Evolutionary conservation across 1,140 invertebrate species (phyloP).

Genomic region (Lepidurus apus): DNA sequence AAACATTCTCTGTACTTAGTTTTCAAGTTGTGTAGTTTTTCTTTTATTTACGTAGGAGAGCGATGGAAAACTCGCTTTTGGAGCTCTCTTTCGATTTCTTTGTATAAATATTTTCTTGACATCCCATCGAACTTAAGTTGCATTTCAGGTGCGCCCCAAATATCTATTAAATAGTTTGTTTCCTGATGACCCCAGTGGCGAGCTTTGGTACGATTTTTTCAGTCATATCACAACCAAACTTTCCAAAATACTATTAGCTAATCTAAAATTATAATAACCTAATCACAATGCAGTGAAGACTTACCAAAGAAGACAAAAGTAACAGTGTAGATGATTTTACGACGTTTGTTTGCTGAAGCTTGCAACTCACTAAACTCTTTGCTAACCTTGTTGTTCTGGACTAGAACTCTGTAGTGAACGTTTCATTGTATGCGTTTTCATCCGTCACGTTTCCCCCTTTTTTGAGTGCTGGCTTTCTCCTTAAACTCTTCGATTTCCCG

Average conservation of each 20-base stretch:
- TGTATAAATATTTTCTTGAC: not conserved
- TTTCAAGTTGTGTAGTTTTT: not conserved
- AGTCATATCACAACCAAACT: not conserved
- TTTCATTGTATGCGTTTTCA: too few relatives aligned
- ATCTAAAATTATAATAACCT: not conserved
- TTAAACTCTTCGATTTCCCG: too few relatives aligned
- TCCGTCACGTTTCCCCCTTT: too few relatives aligned
- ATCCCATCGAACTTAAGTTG: slow-evolving; percentile 1
- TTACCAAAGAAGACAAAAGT: not conserved
- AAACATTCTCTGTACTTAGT: not conserved
- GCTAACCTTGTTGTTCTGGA: too few relatives aligned
- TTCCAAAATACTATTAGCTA: not conserved
- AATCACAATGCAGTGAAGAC: not conserved
- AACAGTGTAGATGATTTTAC: not conserved
- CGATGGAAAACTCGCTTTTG: not conserved
- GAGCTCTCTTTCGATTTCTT: not conserved
- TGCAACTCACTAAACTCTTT: too few relatives aligned
- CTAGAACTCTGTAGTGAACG: too few relatives aligned
- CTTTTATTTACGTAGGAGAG: not conserved
- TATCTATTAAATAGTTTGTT: too few relatives aligned
- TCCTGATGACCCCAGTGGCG: too few relatives aligned
- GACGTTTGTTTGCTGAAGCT: too few relatives aligned
- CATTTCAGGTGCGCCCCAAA: not conserved
- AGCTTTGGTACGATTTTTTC: not conserved
- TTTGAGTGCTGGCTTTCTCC: too few relatives aligned